Evolutionary conservation across 2,113 vertebrate species (phyloP).

Genomic region (Pleuronectes platessa): DNA sequence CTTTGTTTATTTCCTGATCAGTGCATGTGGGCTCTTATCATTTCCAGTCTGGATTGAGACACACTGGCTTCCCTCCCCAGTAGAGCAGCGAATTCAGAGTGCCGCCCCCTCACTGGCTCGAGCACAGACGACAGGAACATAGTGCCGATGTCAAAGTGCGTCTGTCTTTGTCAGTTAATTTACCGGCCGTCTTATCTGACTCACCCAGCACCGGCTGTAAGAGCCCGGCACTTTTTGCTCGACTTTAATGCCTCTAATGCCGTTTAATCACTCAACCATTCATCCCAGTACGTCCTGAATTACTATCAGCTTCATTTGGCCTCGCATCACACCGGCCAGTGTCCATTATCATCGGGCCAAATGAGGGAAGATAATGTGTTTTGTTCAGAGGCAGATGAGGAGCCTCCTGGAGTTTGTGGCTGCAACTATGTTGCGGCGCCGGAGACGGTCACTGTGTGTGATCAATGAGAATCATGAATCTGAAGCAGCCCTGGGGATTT

Average conservation of each 20-base stretch:
- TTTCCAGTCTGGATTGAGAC: not conserved
- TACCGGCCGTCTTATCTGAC: constrained; percentile 45
- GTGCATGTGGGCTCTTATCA: not conserved
- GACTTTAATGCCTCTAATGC: constrained; percentile 59
- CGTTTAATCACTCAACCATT: constrained; percentile 64
- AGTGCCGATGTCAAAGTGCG: constrained; percentile 43
- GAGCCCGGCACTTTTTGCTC: constrained; percentile 27
- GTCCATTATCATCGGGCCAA: constrained; percentile 36
- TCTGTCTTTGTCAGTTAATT: constrained; percentile 61
- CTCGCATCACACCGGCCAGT: constrained; percentile 45
- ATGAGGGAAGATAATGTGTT: constrained; percentile 57
- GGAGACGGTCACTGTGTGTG: not conserved
- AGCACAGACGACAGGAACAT: constrained; percentile 1
- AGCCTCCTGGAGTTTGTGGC: constrained; percentile 40
- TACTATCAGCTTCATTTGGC: constrained; percentile 59
- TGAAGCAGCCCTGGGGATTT: constrained; percentile 4
- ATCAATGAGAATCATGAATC: constrained; percentile 47
- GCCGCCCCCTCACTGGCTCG: constrained; percentile 34
- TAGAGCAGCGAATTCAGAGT: not conserved
- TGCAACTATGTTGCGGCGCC: not conserved
- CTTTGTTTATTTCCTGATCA: not conserved
- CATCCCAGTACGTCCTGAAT: constrained; percentile 64
- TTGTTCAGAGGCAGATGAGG: constrained; percentile 41
- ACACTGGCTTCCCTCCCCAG: not conserved
- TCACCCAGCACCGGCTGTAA: constrained; percentile 51